phyloP scores from a whole-genome alignment of 2,113 vertebrate species.

The Malaclemys terrapin region DNA sequence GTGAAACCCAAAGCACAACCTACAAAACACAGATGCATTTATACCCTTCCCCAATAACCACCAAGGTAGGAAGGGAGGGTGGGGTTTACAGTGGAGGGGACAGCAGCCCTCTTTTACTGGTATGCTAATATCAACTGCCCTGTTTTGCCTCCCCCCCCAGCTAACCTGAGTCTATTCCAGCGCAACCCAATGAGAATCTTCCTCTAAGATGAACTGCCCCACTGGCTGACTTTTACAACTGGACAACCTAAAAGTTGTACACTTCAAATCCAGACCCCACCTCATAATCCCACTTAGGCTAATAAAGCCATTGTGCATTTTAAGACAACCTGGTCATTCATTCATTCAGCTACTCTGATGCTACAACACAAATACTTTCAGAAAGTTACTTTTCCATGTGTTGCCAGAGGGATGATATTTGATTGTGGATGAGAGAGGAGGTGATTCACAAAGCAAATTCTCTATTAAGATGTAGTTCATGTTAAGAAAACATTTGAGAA shows the following conservation, averaged over 20 bases:
- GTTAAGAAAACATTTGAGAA: neutral
- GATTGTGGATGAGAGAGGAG: neutral
- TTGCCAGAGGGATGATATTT: neutral
- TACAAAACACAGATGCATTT: neutral
- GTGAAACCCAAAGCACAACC: neutral
- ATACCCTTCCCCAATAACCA: neutral
- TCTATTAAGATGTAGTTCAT: neutral
- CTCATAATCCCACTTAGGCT: neutral
- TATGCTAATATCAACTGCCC: no score
- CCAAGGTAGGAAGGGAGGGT: neutral
- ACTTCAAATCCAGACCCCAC: neutral
- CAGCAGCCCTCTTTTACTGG: no score
- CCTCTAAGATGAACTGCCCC: neutral
- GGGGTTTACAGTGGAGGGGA: neutral
- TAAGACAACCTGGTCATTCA: neutral
- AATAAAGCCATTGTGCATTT: neutral
- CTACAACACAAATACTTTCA: neutral
- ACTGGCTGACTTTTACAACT: neutral
- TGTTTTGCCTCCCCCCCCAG: neutral
- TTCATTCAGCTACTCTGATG: neutral
- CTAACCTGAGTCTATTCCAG: neutral
- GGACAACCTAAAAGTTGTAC: neutral
- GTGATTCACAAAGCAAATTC: neutral
- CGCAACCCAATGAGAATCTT: neutral
- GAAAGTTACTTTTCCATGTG: neutral